Evolutionary conservation across 1,140 invertebrate genomes (phyloP), one percentile per base, ranked within the genome.

Genomic region (Ostrea denselamellosa): DNA sequence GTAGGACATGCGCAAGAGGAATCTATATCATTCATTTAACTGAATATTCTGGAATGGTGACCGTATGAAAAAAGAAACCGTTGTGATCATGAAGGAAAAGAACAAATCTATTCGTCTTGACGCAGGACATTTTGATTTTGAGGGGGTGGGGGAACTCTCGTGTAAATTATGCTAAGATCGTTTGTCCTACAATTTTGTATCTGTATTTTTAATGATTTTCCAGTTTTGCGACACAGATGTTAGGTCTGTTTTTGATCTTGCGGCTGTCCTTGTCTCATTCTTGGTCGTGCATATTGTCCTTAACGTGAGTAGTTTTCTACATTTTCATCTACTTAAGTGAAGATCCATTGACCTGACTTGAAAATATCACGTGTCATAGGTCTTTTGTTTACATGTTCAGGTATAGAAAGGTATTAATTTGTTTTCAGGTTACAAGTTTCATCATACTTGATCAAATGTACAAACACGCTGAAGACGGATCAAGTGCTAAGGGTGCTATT

Each of bases 141-240:
- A n/a, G 0, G 56, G 7, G 17, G 14, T 58, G 56, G 4, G 5
- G n/a, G 0, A 19, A 7, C 2, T 62, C 14, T 19, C 56, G n/a
- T 7, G 0, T 19, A 19, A n/a, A 62, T 0, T n/a, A 19, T 17
- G n/a, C 19, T 19, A 19, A n/a, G 17, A 19, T n/a, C 17, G 14
- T 62, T 62, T 62, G 56, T n/a, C n/a, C n/a, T 10, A 5, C 17
- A 7, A n/a, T 62, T 62, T 19, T 62, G 14, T n/a, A 62, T 0
- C n/a, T 62, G 10, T 12, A n/a, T 62, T 2, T 62, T 62, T 77
- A 62, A 19, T 62, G 14, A 44, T 62, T 8, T 62, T 77, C 10
- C 68, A 77, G 68, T 77, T 77, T 25, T 77, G 68, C 28, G 25
- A 77, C 28, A 77, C 68, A 77, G 28, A 77, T 77, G 22, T 77